Conservation (phyloP, 2,888 invertebrate genomes). For the Acronicta psi region DNA sequence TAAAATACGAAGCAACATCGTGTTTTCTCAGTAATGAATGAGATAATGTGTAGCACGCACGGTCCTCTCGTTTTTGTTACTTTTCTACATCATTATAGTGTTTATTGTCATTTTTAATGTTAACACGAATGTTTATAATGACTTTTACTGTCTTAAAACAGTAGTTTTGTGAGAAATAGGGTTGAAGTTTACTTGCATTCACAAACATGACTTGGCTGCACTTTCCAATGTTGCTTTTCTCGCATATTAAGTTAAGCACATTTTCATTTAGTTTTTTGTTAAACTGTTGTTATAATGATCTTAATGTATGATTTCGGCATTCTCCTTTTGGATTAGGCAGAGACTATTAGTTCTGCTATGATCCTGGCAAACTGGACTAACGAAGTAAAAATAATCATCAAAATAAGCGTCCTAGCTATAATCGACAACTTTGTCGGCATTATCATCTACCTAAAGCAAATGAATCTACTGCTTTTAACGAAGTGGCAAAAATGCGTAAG, state of each 20-base stretch:
- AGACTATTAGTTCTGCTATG: no score
- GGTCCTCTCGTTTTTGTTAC: constrained; percentile 66
- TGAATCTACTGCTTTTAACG: no score
- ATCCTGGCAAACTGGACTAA: no score
- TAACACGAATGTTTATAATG: constrained; percentile 74
- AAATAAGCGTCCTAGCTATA: no score
- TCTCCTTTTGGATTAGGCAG: no score
- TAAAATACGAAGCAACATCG: constrained; percentile 63
- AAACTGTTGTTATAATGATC: no score
- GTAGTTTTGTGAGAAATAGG: constrained; percentile 63
- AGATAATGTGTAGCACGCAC: constrained; percentile 76
- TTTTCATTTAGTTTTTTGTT: background rate
- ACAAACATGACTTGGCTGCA: constrained; percentile 2
- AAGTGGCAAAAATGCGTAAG: no score
- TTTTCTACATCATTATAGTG: constrained; percentile 73
- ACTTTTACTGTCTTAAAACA: constrained; percentile 68
- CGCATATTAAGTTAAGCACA: background rate
- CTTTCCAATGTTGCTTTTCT: constrained; percentile 1
- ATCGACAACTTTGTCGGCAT: no score
- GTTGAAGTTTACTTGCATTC: constrained; percentile 3
- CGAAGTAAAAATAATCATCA: no score
- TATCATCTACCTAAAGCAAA: no score
- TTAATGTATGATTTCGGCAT: no score
- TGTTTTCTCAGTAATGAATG: constrained; percentile 83
- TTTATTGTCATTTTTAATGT: constrained; percentile 77